These are phyloP conservation scores for Vidua macroura DNA, from an alignment of 2,113 vertebrate genomes.

Conservation along the genomic window DNA sequence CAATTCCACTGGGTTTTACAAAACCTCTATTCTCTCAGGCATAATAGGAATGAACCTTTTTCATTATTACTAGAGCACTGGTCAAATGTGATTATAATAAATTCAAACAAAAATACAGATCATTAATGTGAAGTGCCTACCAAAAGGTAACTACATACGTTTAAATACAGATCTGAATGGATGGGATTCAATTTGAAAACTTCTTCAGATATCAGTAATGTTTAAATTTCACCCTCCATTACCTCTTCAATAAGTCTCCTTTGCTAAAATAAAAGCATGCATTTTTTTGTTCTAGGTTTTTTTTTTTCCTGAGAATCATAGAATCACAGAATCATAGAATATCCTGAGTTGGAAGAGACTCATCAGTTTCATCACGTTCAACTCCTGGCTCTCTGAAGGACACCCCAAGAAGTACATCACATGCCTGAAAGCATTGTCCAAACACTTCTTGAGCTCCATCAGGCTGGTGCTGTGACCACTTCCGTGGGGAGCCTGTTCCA, in stretches of 20 bases:
- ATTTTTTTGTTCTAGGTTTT: neutral
- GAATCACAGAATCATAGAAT: neutral
- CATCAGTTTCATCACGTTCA: neutral
- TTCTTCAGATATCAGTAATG: neutral
- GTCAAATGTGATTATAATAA: neutral
- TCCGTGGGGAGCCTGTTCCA: neutral
- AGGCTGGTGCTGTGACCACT: neutral
- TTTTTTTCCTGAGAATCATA: neutral
- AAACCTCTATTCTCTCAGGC: neutral
- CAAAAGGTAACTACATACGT: neutral
- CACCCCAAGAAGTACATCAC: neutral
- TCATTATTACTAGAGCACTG: neutral
- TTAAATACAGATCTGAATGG: neutral
- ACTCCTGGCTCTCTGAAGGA: neutral
- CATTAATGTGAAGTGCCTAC: neutral
- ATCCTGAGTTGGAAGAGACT: too few relatives aligned
- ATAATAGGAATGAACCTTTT: neutral
- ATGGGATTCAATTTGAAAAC: neutral
- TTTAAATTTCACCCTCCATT: neutral
- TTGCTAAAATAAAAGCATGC: neutral
- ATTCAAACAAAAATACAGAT: neutral
- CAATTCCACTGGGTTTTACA: neutral
- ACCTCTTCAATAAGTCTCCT: neutral
- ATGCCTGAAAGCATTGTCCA: neutral
- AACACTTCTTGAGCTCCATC: rapidly evolving